phyloP scores from a whole-genome alignment of 2,888 invertebrate genomes.

The Patella caerulea region DNA sequence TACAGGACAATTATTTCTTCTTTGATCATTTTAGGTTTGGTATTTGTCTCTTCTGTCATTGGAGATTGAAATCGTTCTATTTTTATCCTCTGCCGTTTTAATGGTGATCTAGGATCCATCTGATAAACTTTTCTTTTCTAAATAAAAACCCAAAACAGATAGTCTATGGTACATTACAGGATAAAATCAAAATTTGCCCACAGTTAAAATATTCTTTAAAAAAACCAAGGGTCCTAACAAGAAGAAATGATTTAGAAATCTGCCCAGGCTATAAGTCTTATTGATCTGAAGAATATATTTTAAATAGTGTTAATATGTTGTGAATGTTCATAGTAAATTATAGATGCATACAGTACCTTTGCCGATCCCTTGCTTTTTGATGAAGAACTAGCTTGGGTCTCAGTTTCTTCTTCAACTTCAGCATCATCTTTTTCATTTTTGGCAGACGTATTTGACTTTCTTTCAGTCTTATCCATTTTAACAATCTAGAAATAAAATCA shows the following conservation, averaged over 20 bases:
- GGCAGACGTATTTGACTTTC: neutral
- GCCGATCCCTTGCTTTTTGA: neutral
- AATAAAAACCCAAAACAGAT: constrained; percentile 13
- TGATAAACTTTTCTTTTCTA: constrained; percentile 33
- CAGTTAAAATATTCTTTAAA: neutral
- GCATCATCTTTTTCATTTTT: neutral
- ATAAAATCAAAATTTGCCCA: neutral
- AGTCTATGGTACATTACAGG: neutral
- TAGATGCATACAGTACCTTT: constrained; percentile 1
- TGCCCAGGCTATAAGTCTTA: too few relatives aligned
- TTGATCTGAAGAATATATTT: too few relatives aligned
- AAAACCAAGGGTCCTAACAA: neutral
- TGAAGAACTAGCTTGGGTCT: neutral
- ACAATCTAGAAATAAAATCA: too few relatives aligned
- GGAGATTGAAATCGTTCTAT: constrained; percentile 65
- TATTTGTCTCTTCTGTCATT: constrained; percentile 50
- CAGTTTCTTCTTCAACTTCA: neutral
- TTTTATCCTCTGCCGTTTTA: constrained; percentile 60
- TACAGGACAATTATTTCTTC: constrained; percentile 89
- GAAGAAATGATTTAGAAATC: too few relatives aligned
- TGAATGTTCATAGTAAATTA: neutral
- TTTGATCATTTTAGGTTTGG: constrained; percentile 50
- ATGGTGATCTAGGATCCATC: constrained; percentile 56
- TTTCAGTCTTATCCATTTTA: neutral
- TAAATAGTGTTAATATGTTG: neutral